Evolutionary conservation across 1,140 invertebrate genomes (phyloP), one percentile per base, ranked within the genome.

Genomic region (Listronotus oregonensis): DNA sequence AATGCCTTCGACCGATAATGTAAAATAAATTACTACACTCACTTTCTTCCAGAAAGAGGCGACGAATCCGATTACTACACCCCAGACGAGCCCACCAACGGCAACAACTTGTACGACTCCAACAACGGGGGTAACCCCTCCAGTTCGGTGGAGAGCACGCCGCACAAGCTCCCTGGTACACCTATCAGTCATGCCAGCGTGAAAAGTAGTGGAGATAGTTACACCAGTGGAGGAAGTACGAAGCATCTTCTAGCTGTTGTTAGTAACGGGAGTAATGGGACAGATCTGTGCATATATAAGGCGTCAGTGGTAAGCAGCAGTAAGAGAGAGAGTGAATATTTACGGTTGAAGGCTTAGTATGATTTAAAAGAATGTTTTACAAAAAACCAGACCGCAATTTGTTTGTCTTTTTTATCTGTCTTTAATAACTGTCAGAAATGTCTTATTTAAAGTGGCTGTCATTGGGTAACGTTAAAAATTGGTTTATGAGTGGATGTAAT

Each of bases 11-110:
- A n/a, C n/a, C n/a, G n/a, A n/a, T n/a, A n/a, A n/a, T n/a, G n/a
- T n/a, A 27, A 27, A 27, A 27, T 27, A 27, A 27, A 1, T 27
- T 27, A 27, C 5, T 5, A 27, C 21, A 27, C 21, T 27, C 21
- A 34, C 34, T 60, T 60, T 9, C 10, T 27, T 17, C n/a, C 14
- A 63, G 73, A 73, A 67, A 47, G 69, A 17, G 83, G 82, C 50
- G 87, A 89, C 37, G 87, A 89, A 76, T 88, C 87, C 7, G 87
- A 89, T 77, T 89, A 88, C 78, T 89, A 87, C 78, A 89, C 87
- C 3, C 87, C 87, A 0, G 88, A 89, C 74, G 87, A 89, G 76
- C 85, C 86, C 39, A 81, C 82, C 59, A 84, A 84, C 62, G 80
- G 83, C 6, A 66, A 66, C 7, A 66, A 66, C 7, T 57, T 73